Conservation (phyloP, 2,888 invertebrate species). For the Anarsia innoxiella region DNA sequence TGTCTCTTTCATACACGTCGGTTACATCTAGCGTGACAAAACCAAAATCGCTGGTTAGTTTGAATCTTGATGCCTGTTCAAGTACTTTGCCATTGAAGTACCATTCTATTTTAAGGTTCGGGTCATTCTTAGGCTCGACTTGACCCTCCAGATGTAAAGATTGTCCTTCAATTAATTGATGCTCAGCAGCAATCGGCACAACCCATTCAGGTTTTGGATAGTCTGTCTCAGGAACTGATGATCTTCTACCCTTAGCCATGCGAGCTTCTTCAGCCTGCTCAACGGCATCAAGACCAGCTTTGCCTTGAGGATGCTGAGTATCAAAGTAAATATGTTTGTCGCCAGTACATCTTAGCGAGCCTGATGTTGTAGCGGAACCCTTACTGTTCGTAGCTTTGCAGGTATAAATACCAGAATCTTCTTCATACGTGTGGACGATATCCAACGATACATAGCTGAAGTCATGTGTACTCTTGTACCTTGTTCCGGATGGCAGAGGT, state of each 20-base stretch:
- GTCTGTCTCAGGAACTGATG: slow-evolving; percentile 82
- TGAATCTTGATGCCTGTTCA: slow-evolving; percentile 91
- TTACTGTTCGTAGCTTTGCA: slow-evolving; percentile 92
- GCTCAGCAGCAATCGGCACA: slow-evolving; percentile 86
- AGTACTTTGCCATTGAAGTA: slow-evolving; percentile 93
- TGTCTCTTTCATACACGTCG: slow-evolving; percentile 94
- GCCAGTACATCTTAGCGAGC: slow-evolving; percentile 88
- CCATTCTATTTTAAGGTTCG: slow-evolving; percentile 93
- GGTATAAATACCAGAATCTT: slow-evolving; percentile 94
- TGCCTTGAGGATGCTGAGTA: slow-evolving; percentile 96
- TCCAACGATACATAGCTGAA: slow-evolving; percentile 97
- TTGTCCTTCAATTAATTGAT: slow-evolving; percentile 87
- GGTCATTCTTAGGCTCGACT: slow-evolving; percentile 95
- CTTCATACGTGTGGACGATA: slow-evolving; percentile 88
- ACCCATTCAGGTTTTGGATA: slow-evolving; percentile 92
- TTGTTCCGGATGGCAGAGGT: slow-evolving; percentile 89
- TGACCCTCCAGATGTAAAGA: slow-evolving; percentile 94
- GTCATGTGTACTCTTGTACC: slow-evolving; percentile 94
- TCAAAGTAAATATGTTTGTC: slow-evolving; percentile 87
- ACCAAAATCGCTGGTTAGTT: slow-evolving; percentile 96
- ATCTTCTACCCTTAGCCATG: slow-evolving; percentile 81
- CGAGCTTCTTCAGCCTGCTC: slow-evolving; percentile 91
- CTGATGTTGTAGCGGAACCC: slow-evolving; percentile 92
- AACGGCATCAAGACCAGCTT: slow-evolving; percentile 91
- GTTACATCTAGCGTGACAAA: slow-evolving; percentile 95